A percentile compares a stretch with the other conserved stretches of the same genome.
Evolutionary conservation across 2,888 invertebrate species (phyloP).

Genomic region (Myathropa florea): DNA sequence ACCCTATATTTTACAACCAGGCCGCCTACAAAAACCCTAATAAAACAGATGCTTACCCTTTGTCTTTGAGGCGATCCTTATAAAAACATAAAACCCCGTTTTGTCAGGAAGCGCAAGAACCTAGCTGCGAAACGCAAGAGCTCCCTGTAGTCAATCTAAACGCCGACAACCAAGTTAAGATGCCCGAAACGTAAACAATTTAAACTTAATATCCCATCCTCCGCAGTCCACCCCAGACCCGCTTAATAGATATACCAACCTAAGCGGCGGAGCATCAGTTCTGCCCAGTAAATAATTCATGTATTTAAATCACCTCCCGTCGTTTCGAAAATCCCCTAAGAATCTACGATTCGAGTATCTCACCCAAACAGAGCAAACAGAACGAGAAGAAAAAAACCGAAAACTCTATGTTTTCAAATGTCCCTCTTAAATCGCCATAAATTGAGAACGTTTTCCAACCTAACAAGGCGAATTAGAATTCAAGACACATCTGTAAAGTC

Average conservation of each 20-base stretch:
- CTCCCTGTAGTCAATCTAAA: neutral
- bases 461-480: conserved; percentile 45
- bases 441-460: conserved; percentile 20
- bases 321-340: conserved; percentile 42
- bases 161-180: conserved; percentile 9
- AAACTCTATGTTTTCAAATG: conserved; percentile 47
- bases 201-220: conserved; percentile 18
- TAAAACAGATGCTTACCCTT: too few species aligned
- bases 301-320: conserved; percentile 58
- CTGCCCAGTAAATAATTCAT: conserved; percentile 52
- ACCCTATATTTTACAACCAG: too few species aligned
- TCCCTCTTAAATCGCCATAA: conserved; percentile 59
- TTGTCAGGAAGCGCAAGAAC: neutral
- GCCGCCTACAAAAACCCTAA: too few species aligned
- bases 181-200: conserved; percentile 46
- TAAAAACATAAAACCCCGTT: neutral
- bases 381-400: neutral
- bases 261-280: neutral
- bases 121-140: neutral
- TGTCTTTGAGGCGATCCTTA: neutral
- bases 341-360: conserved; percentile 53
- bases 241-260: conserved; percentile 28
- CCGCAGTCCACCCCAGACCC: neutral
- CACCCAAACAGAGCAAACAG: neutral
- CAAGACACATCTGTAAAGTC: conserved; percentile 50